Base-by-base conservation (phyloP, 2,888 invertebrate genomes). In the Diplolepis rosae region DNA sequence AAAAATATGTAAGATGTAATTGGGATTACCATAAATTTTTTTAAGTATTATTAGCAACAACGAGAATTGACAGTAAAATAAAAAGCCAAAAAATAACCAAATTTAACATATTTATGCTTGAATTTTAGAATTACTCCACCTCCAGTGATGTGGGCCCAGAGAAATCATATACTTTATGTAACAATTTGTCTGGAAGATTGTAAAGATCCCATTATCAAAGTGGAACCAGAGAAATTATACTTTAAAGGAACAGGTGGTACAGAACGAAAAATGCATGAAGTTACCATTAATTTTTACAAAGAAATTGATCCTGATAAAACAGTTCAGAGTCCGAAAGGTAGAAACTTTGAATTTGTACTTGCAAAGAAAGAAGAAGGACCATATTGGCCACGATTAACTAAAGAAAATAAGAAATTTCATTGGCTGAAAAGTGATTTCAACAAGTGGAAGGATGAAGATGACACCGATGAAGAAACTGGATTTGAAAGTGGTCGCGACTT, bases 391-490 rank as follows among this genome's bases (percentile, higher is more conserved):
- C 91, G 94, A 79, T 90, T 98, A 81, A 95, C 96, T 70, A 95
- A 95, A 88, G 95, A 95, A 83, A 95, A 94, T 84, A 94, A 94
- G 89, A 98, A 98, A 90, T 94, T 94, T 82, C 98, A 98, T 89
- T 98, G 98, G 94, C 91, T 99, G 82, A 98, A 98, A 91, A 95
- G 98, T 83, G 98, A 99, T 88, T 99, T 99, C 89, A 96, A 96
- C 88, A 98, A 98, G 90, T 99, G 98, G 98, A 94, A 93, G 90
- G 98, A 98, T 90, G 98, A 99, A 90, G 96, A 96, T 85, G 98
- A 98, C 75, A 96, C 95, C 68, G 96, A 94, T 9, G 95, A 95
- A 80, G 97, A 96, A 80, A 92, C 72, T 69, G 84, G 81, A 39
- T 66, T 70, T 35, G 77, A 77, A 35, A 80, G 76, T 52, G 77